phyloP scores from a whole-genome alignment of 2,113 vertebrate species.

The Chaetodon auriga region DNA sequence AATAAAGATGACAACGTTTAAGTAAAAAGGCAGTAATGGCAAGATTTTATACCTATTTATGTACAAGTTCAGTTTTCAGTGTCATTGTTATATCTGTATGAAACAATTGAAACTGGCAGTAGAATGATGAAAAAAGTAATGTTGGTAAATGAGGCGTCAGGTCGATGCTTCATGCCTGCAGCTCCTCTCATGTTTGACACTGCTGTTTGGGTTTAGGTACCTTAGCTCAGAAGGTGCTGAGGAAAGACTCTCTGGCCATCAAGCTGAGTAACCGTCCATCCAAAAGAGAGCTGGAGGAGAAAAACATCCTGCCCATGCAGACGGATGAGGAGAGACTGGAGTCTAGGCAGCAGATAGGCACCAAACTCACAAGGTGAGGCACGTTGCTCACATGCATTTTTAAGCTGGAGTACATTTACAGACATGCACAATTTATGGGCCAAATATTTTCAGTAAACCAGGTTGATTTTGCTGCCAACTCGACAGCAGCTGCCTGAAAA shows the following conservation, averaged over 20 bases:
- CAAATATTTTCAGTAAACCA: slow-evolving; percentile 15
- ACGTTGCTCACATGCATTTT: slow-evolving; percentile 15
- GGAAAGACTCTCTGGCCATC: slow-evolving; percentile 98
- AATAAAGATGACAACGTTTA: not conserved
- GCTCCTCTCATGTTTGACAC: not conserved
- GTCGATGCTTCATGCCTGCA: not conserved
- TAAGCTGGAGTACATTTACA: slow-evolving; percentile 7
- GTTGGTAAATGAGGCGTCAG: not conserved
- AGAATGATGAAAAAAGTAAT: not conserved
- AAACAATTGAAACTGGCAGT: not conserved
- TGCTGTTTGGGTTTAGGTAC: slow-evolving; percentile 84
- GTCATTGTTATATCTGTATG: not conserved
- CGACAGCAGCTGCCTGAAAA: slow-evolving; percentile 1
- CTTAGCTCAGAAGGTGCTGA: slow-evolving; percentile 95
- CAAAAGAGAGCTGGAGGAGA: slow-evolving; percentile 96
- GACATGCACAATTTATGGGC: slow-evolving; percentile 17
- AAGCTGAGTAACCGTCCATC: slow-evolving; percentile 98
- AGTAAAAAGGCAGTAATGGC: not conserved
- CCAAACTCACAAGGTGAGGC: slow-evolving; percentile 95
- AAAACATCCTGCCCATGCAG: slow-evolving; percentile 98
- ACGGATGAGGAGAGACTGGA: slow-evolving; percentile 96
- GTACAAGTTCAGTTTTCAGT: not conserved
- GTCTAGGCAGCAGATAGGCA: slow-evolving; percentile 97
- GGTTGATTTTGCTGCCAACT: slow-evolving; percentile 12
- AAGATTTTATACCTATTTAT: not conserved